Conservation (phyloP, 2,888 invertebrate species). For the Kryphioiulus occultus region DNA sequence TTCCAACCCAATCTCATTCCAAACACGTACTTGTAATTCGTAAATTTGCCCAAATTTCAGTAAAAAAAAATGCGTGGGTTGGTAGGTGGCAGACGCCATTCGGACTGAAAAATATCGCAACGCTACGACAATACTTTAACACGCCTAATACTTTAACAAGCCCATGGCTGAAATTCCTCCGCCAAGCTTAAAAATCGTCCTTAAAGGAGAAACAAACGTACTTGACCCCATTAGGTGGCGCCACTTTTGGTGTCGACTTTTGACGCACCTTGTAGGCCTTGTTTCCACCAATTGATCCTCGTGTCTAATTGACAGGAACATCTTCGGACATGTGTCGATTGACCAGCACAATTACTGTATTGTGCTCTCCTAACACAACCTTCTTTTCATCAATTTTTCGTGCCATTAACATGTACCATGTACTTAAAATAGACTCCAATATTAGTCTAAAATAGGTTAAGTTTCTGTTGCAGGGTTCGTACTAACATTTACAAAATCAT, state of each 20-base stretch:
- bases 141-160: background rate
- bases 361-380: no score
- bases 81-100: background rate
- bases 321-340: no score
- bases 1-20: background rate
- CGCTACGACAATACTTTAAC: background rate
- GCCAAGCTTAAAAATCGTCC: background rate
- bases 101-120: background rate
- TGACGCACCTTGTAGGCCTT: background rate
- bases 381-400: no score
- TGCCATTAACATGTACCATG: no score
- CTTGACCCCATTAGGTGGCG: constrained; percentile 18
- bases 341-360: no score
- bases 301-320: no score
- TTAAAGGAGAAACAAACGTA: background rate
- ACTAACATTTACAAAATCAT: no score
- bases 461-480: no score
- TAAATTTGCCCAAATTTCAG: background rate
- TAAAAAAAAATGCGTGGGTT: background rate
- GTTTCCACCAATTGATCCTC: background rate
- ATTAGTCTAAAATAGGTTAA: no score
- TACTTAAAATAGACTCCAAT: no score
- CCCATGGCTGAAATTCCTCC: constrained; percentile 13
- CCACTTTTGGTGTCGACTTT: background rate
- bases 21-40: background rate